Evolutionary conservation across 2,113 vertebrate species (phyloP), one percentile per base, ranked within the genome.

Genomic region (Lates calcarifer): DNA sequence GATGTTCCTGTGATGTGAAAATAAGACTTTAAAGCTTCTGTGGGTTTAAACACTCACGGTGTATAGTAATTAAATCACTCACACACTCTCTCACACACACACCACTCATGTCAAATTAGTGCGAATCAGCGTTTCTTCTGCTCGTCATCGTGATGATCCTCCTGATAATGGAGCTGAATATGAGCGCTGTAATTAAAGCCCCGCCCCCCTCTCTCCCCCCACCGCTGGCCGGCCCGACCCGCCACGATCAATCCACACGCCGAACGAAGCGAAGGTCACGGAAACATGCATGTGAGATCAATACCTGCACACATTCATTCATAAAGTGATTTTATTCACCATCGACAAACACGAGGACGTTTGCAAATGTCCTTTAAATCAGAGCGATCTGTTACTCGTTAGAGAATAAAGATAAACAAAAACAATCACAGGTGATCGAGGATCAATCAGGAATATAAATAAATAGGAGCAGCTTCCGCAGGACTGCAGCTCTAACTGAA

Each of bases 71-170:
- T n/a, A n/a, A n/a, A n/a, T n/a, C n/a, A n/a, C n/a, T n/a, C n/a
- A n/a, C n/a, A 49, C 35, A 65, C 66, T 55, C 67, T 60, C 39
- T 58, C 62, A 37, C 47, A 63, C 56, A 66, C 69, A 49, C 14
- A 63, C 49, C 20, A 39, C 43, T 69, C 84, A 37, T 14, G 28
- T 79, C 74, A 73, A 29, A 85, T 84, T 84, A 80, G 71, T 62
- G 47, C 72, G 41, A 72, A 57, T 83, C 85, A 79, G 79, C 57
- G 26, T 85, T 61, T 83, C 66, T 53, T 58, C 77, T 64, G 43
- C 76, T 41, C 28, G 78, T 83, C 77, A 29, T 58, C 11, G 26
- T 63, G 71, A 49, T 28, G 47, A 77, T 72, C 41, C 60, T 4
- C 51, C 57, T 67, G 63, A 74, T 79, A 69, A 83, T 65, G 55